Base-by-base conservation (phyloP, 2,797 vertebrate genomes). In the Botia kubotai region DNA sequence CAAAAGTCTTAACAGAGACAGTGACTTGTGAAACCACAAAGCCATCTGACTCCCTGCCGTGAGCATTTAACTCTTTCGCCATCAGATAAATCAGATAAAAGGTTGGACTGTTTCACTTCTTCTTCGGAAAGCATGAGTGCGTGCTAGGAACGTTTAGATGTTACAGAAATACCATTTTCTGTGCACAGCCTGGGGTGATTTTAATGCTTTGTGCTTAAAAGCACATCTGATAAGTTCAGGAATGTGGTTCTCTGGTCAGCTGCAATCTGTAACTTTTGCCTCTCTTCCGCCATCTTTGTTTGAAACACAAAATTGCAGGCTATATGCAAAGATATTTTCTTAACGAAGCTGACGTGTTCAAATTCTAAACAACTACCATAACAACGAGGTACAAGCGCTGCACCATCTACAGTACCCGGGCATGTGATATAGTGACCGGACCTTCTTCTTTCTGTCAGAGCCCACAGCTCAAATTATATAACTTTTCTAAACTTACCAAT, bases 211-310 rank as follows among this genome's bases (percentile, higher is more conserved):
- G 39, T 7, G 8, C 39, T 43, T 43, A 46, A 89, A 91, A 91
- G 92, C 89, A 90, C 83, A 87, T 90, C 87, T 84, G 88, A 90
- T 72, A 48, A 67, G 19, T 55, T 66, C 81, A 92, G 91, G 91
- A 93, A 93, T 94, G 91, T 23, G 88, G 68, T 89, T 90, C 90
- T 91, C 90, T 91, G 90, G 92, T 93, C 90, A 26, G 63, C 89
- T 91, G 39, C 39, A 43, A 43, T 43, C 39, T 43, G 39, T 43
- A 43, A 7, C 8, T 43, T 43, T 43, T 43, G 39, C 39, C 6
- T 43, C 39, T 43, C 39, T 43, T 6, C 39, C 39, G 8, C 39
- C 39, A 43, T 43, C 39, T 43, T 6, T 43, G 39, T 43, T 43
- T 43, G 39, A 43, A 43, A 43, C 4, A 43, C 1, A 7, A 43